Percentiles rank a stretch among this genome's conserved stretches.
phyloP scores from a whole-genome alignment of 2,113 vertebrate genomes.

The Nerophis ophidion region DNA sequence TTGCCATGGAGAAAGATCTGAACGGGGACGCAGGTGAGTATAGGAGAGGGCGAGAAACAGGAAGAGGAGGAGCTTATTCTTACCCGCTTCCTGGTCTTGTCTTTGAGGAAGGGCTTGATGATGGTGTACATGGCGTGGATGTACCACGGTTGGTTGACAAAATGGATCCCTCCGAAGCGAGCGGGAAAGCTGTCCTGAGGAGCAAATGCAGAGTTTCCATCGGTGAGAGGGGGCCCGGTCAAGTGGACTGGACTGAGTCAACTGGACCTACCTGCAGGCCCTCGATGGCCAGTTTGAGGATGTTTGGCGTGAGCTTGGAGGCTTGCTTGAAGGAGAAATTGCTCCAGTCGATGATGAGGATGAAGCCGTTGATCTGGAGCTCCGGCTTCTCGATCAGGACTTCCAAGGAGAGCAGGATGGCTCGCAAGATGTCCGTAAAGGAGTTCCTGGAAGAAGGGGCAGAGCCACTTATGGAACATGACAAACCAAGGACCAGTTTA shows the following conservation, averaged over 20 bases:
- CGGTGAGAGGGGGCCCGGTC: too few species aligned
- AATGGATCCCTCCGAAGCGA: slow-evolving; percentile 96
- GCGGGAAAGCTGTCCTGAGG: slow-evolving; percentile 94
- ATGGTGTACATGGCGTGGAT: slow-evolving; percentile 97
- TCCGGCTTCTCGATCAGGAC: slow-evolving; percentile 96
- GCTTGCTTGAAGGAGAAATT: slow-evolving; percentile 99
- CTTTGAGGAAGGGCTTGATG: slow-evolving; percentile 95
- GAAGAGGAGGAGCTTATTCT: slow-evolving; percentile 1
- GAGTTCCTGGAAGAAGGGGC: slow-evolving; percentile 49
- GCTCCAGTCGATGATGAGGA: slow-evolving; percentile 99
- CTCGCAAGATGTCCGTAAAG: slow-evolving; percentile 91
- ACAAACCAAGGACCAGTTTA: too few species aligned
- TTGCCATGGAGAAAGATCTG: slow-evolving; percentile 98
- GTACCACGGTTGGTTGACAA: slow-evolving; percentile 98
- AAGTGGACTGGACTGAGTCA: too few species aligned
- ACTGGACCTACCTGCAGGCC: slow-evolving; percentile 83
- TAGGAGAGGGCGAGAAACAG: background rate
- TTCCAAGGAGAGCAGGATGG: slow-evolving; percentile 95
- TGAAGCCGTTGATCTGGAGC: slow-evolving; percentile 97
- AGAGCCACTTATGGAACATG: too few species aligned
- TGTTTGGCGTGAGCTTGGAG: slow-evolving; percentile 96
- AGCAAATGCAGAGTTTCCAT: background rate
- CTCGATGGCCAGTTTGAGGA: slow-evolving; percentile 94
- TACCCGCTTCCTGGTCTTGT: slow-evolving; percentile 98
- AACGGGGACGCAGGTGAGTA: background rate